Percentiles rank a stretch among this genome's conserved stretches.
phyloP scores from a whole-genome alignment of 2,797 vertebrate genomes.

The Microtus agrestis region DNA sequence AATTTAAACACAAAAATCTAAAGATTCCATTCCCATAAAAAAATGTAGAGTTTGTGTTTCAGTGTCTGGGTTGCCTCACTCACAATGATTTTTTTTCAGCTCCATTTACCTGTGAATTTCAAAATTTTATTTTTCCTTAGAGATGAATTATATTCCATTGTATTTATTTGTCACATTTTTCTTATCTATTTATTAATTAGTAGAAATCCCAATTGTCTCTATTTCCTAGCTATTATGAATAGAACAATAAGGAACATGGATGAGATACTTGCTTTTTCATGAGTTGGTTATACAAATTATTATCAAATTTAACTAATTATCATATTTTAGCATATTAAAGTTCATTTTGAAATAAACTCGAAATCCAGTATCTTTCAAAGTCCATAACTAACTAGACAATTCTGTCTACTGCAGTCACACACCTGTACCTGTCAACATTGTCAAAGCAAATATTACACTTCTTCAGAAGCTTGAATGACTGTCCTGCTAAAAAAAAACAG shows the following conservation, averaged over 20 bases:
- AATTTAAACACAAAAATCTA: background rate
- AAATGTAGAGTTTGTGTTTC: background rate
- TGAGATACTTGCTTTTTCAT: background rate
- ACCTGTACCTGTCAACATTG: background rate
- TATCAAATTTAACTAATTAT: background rate
- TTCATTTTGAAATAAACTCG: background rate
- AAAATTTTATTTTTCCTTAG: background rate
- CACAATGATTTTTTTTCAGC: background rate
- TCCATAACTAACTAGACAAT: background rate
- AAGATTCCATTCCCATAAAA: background rate
- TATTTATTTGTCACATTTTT: background rate
- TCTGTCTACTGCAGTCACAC: background rate
- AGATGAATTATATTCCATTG: background rate
- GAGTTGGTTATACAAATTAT: background rate
- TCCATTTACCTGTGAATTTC: background rate
- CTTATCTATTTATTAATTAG: background rate
- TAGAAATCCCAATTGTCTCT: background rate
- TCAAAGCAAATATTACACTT: background rate
- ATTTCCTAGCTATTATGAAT: background rate
- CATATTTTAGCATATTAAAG: background rate
- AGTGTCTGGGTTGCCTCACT: background rate
- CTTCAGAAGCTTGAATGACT: background rate
- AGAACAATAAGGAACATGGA: background rate
- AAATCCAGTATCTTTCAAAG: constrained; percentile 34
- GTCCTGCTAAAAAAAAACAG: background rate